A percentile compares a stretch with the other conserved stretches of the same genome.
These are phyloP conservation scores for Centrocercus urophasianus DNA, from an alignment of 2,113 vertebrate genomes.

Conservation along the genomic window DNA sequence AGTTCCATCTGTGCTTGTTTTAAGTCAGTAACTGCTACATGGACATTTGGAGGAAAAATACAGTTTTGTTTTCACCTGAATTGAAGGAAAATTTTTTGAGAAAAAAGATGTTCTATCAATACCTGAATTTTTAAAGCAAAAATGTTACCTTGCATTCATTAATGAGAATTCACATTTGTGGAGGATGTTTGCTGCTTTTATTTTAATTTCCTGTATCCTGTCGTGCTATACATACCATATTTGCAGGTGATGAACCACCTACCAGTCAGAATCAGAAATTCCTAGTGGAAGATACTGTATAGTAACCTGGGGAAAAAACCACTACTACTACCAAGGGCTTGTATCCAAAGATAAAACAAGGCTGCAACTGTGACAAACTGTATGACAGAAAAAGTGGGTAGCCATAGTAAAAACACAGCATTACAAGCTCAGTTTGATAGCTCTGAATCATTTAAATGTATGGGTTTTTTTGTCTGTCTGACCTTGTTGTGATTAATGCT, in stretches of 20 bases:
- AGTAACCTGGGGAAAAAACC: neutral
- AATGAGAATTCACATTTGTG: neutral
- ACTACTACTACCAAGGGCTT: neutral
- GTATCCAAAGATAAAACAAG: neutral
- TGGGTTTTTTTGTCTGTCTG: neutral
- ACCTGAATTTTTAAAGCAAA: neutral
- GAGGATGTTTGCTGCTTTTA: neutral
- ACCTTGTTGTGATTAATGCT: slow-evolving; percentile 62
- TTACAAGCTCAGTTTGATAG: slow-evolving; percentile 29
- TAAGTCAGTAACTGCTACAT: neutral
- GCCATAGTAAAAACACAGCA: neutral
- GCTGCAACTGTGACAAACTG: neutral
- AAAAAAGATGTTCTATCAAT: neutral
- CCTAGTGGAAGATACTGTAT: neutral
- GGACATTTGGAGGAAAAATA: neutral
- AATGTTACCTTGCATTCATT: neutral
- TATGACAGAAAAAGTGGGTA: neutral
- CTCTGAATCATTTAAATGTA: slow-evolving; percentile 49
- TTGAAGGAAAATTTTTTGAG: neutral
- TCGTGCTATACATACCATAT: neutral
- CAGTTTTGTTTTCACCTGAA: neutral
- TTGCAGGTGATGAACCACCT: neutral
- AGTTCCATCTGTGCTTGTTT: neutral
- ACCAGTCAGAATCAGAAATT: neutral
- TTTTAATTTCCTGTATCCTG: neutral